Base-by-base conservation (phyloP, 2,888 invertebrate species). In the Noctua pronuba region DNA sequence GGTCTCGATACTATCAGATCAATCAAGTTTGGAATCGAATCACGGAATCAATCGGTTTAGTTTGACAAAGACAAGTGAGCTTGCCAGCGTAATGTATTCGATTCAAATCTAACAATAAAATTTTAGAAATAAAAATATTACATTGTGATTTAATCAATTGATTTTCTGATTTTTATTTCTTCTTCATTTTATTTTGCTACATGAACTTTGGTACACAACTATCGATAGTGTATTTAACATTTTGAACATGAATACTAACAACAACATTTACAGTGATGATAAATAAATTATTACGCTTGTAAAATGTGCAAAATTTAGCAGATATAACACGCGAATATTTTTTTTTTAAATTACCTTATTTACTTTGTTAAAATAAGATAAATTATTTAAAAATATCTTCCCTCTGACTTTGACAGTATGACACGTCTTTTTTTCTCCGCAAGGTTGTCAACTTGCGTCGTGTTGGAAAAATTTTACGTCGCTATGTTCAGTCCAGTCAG, bases 401-500 rank as follows among this genome's bases (percentile, higher is more conserved):
- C 71, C 73, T 88, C 90, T 94, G 94, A 93, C 93, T 93, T 83
- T 89, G 88, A 89, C 87, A 90, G 69, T 77, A 86, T 94, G 94
- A 95, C 95, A 95, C 93, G 92, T 92, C 91, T 93, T 93, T 94
- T 92, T 93, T 91, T 90, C 84, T 87, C 87, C 84, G 88, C 88
- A 88, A 91, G 86, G 89, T 93, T 95, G 94, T 95, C 94, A 94
- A 92, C 92, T 90, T 95, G 94, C 94, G 95, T 95, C 95, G 96
- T 92, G 96, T 96, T 96, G 95, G 96, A 95, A 96, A 96, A 96
- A 92, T 93, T 93, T 93, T 90, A 93, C 92, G 93, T 95, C 95
- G 94, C 95, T 96, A 96, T 96, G 96, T 96, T 96, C 96, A 96
- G 94, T 95, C 92, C 94, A 95, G 95, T 96, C 93, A 94, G 92